These are phyloP conservation scores for Drosophila fungiperda DNA, from an alignment of 2,888 invertebrate genomes.

Conservation along the genomic window DNA sequence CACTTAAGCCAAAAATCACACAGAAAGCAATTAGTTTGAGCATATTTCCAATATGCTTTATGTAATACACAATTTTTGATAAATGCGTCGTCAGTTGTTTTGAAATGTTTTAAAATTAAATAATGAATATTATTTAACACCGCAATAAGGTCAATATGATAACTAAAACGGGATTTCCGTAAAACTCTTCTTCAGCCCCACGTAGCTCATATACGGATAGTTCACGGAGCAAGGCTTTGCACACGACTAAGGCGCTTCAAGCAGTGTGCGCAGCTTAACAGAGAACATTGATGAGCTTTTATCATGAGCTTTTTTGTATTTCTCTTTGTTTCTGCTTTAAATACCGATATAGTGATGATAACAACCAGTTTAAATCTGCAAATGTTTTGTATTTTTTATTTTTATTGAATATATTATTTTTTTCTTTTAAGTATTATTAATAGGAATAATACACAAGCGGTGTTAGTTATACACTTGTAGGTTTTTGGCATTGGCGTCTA, in stretches of 20 bases:
- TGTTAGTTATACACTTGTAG: slow-evolving; percentile 33
- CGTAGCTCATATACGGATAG: slow-evolving; percentile 15
- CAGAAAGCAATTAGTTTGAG: slow-evolving; percentile 17
- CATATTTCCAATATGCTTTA: slow-evolving; percentile 39
- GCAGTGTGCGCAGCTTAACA: slow-evolving; percentile 37
- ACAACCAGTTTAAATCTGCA: not conserved
- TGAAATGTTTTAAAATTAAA: slow-evolving; percentile 13
- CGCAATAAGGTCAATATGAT: slow-evolving; percentile 30
- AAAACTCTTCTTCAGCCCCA: slow-evolving; percentile 14
- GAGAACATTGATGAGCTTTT: slow-evolving; percentile 52
- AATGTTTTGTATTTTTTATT: slow-evolving; percentile 1
- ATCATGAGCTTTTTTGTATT: slow-evolving; percentile 48
- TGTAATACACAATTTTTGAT: slow-evolving; percentile 33
- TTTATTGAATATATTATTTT: slow-evolving; percentile 6
- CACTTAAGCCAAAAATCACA: slow-evolving; percentile 38
- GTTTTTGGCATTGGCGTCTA: slow-evolving; percentile 63
- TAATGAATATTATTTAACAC: slow-evolving; percentile 41
- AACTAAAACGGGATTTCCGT: slow-evolving; percentile 47
- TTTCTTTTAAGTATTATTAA: slow-evolving; percentile 20
- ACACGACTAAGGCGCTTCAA: slow-evolving; percentile 39
- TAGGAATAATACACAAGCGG: slow-evolving; percentile 35
- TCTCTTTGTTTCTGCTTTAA: not conserved
- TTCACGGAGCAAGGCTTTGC: slow-evolving; percentile 53
- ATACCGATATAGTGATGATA: not conserved
- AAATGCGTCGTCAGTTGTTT: slow-evolving; percentile 55